phyloP scores from a whole-genome alignment of 1,140 invertebrate species.

The Trichonephila inaurata region DNA sequence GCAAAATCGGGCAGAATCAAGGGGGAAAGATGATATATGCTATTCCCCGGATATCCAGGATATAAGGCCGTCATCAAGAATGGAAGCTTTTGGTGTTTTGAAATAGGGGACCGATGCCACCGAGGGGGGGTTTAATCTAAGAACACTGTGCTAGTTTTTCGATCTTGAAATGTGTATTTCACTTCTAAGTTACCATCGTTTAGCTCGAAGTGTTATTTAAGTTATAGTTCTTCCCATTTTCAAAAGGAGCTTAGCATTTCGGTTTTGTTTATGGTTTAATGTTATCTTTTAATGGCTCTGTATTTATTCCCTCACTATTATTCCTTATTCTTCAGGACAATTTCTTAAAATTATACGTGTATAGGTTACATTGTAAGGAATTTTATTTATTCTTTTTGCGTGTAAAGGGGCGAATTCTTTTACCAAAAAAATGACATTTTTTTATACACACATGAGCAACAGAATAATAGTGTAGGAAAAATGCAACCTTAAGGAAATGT shows the following conservation, averaged over 20 bases:
- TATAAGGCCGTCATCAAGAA: conserved; percentile 59
- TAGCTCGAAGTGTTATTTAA: neutral
- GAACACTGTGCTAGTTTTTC: conserved; percentile 39
- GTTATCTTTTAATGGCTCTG: neutral
- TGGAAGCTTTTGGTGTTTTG: conserved; percentile 32
- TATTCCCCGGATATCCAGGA: conserved; percentile 46
- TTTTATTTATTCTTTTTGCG: too few species aligned
- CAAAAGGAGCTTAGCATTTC: neutral
- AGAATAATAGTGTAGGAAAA: too few species aligned
- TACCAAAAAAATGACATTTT: too few species aligned
- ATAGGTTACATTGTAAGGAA: too few species aligned
- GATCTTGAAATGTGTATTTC: conserved; percentile 11
- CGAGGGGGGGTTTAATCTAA: conserved; percentile 30
- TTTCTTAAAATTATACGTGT: too few species aligned
- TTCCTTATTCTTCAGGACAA: too few species aligned
- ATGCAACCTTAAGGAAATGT: too few species aligned
- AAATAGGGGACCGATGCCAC: conserved; percentile 40
- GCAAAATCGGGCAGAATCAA: conserved; percentile 21
- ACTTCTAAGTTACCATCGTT: neutral
- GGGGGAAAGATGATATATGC: conserved; percentile 69
- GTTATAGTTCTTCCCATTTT: neutral
- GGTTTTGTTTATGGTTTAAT: neutral
- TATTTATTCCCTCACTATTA: neutral
- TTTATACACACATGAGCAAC: too few species aligned
- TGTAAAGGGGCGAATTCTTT: too few species aligned